Conservation (phyloP, 64 coral and sea anemone genomes). For the Anthopleura sola region DNA sequence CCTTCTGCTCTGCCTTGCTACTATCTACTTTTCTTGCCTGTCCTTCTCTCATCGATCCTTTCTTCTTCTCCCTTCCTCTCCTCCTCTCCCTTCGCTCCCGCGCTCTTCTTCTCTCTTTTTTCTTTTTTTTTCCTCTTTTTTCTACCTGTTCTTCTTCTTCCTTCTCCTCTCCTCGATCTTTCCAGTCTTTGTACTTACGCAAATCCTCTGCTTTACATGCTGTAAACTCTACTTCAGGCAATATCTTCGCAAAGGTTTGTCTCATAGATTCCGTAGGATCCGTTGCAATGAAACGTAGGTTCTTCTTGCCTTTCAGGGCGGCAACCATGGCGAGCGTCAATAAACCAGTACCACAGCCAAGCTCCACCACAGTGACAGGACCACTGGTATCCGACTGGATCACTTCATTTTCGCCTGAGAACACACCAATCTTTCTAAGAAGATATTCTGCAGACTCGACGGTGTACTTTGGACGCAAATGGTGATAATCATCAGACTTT, state of each 20-base stretch:
- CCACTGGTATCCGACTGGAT: not conserved
- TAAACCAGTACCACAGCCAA: slow-evolving; percentile 17
- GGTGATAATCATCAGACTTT: not conserved
- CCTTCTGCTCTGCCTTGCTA: too few species aligned
- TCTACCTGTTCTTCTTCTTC: too few species aligned
- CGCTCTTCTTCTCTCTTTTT: not conserved
- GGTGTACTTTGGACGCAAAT: not conserved
- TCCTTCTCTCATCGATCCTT: too few species aligned
- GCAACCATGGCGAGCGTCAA: not conserved
- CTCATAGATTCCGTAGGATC: slow-evolving; percentile 4
- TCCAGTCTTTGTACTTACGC: not conserved
- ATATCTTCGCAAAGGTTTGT: not conserved
- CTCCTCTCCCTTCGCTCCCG: too few species aligned
- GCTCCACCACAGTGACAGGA: not conserved
- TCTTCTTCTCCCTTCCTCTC: too few species aligned
- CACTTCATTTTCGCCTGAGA: not conserved
- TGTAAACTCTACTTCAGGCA: too few species aligned
- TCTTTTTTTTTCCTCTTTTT: too few species aligned
- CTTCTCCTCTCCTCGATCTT: not conserved
- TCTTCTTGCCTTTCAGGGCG: not conserved
- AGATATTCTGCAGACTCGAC: not conserved
- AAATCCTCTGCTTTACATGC: too few species aligned
- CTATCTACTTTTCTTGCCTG: too few species aligned
- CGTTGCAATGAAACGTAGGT: not conserved
- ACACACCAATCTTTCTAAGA: not conserved